These are phyloP conservation scores for Montifringilla adamsi DNA, from an alignment of 2,113 vertebrate species.

Conservation along the genomic window DNA sequence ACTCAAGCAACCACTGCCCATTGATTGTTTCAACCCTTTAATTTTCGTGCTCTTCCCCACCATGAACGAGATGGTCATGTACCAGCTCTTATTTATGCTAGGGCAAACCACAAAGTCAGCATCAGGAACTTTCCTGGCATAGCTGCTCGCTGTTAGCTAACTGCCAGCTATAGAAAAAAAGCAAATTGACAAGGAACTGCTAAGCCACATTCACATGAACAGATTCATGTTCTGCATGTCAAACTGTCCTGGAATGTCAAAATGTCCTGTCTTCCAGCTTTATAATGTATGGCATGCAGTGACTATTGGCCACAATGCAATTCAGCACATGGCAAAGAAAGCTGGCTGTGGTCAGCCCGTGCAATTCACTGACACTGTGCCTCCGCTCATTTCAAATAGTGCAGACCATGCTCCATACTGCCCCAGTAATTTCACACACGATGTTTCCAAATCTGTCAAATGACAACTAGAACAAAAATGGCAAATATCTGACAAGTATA, in stretches of 20 bases:
- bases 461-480: neutral
- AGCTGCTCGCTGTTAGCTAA: neutral
- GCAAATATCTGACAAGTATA: neutral
- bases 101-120: neutral
- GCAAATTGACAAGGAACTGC: neutral
- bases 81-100: neutral
- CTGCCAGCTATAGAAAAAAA: neutral
- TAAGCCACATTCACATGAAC: neutral
- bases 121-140: neutral
- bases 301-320: accelerated
- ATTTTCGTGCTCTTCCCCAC: neutral
- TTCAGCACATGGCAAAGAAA: accelerated
- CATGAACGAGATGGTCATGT: neutral
- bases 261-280: neutral
- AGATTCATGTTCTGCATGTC: neutral
- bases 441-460: neutral
- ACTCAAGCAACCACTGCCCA: neutral
- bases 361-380: neutral
- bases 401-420: neutral
- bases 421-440: neutral
- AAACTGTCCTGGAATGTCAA: neutral
- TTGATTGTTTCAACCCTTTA: neutral
- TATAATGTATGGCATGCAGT: accelerated
- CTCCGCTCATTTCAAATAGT: too few relatives aligned
- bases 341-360: accelerated